Evolutionary conservation across 2,888 invertebrate genomes (phyloP), one percentile per base, ranked within the genome.

Genomic region (Eledone cirrhosa): DNA sequence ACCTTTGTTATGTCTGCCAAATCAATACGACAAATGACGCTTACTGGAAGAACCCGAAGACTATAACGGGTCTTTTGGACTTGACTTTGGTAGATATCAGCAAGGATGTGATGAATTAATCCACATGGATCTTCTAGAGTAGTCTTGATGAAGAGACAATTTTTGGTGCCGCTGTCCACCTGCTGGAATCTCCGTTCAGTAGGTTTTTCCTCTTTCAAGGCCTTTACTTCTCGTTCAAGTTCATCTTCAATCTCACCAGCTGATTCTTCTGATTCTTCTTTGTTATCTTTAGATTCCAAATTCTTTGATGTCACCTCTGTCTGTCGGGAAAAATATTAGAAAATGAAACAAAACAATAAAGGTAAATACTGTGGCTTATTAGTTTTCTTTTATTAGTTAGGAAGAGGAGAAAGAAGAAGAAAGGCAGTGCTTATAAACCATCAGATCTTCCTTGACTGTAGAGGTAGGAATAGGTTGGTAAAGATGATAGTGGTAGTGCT

Each of bases 111-210:
- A 29, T 93, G 91, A 0, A 94, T 94, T 41, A 98, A 87, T 59
- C 93, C 92, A 79, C 94, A 93, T 5, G 97, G 96, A 91, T 95
- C 93, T 63, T 93, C 92, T 75, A 96, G 77, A 22, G 85, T 94
- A 0, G 95, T 95, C 89, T 93, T 94, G 82, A 98, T 96, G 87
- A 98, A 98, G 82, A 97, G 91, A 86, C 95, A 94, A 90, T 97
- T 97, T 76, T 94, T 94, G 0, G 95, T 94, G 77, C 95, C 95
- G 0, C 96, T 95, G 83, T 95, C 94, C 0, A 96, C 93, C 31
- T 93, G 94, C 91, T 88, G 89, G 80, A 91, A 92, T 80, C 91
- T 86, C 78, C 87, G 84, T 59, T 84, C 80, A 14, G 77, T 47
- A 29, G 78, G 74, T 8, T 82, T 79, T 8, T 80, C 78, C 11